These are phyloP conservation scores for Phengaris arion DNA, from an alignment of 2,888 invertebrate genomes.

Conservation along the genomic window DNA sequence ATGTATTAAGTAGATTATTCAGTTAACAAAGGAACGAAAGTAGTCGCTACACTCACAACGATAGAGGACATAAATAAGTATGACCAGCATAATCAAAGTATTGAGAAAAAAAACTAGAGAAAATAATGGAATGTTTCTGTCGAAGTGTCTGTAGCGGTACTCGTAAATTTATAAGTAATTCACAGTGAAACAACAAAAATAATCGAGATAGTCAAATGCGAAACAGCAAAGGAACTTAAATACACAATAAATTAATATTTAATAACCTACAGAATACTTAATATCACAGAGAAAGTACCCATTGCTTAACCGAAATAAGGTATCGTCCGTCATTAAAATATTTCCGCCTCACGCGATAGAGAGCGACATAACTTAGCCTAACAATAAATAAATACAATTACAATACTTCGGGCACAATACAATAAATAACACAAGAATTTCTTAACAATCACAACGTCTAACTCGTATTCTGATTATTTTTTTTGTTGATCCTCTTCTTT, in stretches of 20 bases:
- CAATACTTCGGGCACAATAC: conserved; percentile 35
- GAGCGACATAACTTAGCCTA: conserved; percentile 43
- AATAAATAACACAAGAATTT: conserved; percentile 40
- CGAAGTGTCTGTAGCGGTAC: conserved; percentile 12
- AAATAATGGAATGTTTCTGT: conserved; percentile 17
- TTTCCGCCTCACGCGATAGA: conserved; percentile 51
- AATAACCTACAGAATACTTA: conserved; percentile 74
- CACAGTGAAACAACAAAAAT: conserved; percentile 28
- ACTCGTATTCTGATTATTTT: conserved; percentile 27
- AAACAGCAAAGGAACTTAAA: conserved; percentile 56
- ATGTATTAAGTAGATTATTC: background rate
- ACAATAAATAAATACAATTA: conserved; percentile 48
- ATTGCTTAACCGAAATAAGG: conserved; percentile 74
- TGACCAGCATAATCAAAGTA: conserved; percentile 32
- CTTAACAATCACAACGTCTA: conserved; percentile 19
- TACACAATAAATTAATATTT: conserved; percentile 74
- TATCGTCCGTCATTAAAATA: conserved; percentile 69
- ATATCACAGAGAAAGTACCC: conserved; percentile 80
- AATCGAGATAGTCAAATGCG: conserved; percentile 31
- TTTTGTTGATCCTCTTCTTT: conserved; percentile 52
- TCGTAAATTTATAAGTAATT: conserved; percentile 7
- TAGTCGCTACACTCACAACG: conserved; percentile 13
- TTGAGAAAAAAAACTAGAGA: conserved; percentile 33
- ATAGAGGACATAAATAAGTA: conserved; percentile 40
- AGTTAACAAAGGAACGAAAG: background rate